These are phyloP conservation scores for Polydesmus complanatus DNA, from an alignment of 2,888 invertebrate genomes.

Conservation along the genomic window DNA sequence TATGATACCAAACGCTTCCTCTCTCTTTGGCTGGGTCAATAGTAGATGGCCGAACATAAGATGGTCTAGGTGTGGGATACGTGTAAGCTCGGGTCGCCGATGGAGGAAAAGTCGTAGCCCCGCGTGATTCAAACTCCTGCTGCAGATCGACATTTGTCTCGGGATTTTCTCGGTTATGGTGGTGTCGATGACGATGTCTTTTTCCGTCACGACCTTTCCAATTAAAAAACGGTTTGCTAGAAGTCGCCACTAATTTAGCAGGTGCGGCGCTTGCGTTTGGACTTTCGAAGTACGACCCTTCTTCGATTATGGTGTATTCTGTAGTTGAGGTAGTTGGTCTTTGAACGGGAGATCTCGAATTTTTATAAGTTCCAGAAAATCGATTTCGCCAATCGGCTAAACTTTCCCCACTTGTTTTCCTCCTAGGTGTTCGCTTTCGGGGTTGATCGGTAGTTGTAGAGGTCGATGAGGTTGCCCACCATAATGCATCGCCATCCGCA, in stretches of 20 bases:
- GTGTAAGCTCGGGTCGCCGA: not conserved
- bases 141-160: not conserved
- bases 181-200: constrained; percentile 3
- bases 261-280: not conserved
- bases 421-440: not conserved
- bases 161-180: not conserved
- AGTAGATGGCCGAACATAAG: not conserved
- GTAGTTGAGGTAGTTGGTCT: not conserved
- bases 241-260: not conserved
- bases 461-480: not conserved
- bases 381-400: not conserved
- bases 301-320: not conserved
- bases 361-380: not conserved
- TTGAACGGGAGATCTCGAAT: not conserved
- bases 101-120: not conserved
- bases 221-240: not conserved
- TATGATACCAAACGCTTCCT: constrained; percentile 1
- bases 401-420: not conserved
- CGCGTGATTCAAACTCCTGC: not conserved
- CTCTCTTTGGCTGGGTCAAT: not conserved
- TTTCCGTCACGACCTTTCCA: not conserved
- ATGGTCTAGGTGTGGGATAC: not conserved
- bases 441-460: not conserved
- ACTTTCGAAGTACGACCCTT: constrained; percentile 8
- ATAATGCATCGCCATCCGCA: not conserved